Conservation (phyloP, 2,113 vertebrate species). For the Onychostoma macrolepis region DNA sequence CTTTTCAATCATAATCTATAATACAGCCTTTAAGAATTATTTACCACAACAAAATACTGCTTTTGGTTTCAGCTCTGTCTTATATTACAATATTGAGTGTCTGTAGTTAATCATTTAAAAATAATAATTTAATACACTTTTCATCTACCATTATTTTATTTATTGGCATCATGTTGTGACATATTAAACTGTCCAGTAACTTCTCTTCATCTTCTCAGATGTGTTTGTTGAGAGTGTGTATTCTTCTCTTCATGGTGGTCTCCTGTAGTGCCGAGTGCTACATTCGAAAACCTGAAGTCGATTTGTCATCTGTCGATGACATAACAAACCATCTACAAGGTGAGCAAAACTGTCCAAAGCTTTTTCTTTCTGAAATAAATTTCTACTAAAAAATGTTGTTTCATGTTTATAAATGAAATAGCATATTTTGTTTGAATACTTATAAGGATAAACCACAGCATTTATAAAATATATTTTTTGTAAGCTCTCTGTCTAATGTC, state of each 20-base stretch:
- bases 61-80: not conserved
- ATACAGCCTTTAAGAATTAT: not conserved
- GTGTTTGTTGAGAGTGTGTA: not conserved
- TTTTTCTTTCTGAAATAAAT: not conserved
- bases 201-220: not conserved
- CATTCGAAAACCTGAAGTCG: constrained; percentile 1
- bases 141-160: not conserved
- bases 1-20: not conserved
- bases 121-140: not conserved
- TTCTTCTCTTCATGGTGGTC: constrained; percentile 9
- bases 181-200: not conserved
- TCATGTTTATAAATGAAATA: not conserved
- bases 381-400: not conserved
- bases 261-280: constrained; percentile 4
- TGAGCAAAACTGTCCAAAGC: not conserved
- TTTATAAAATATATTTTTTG: not conserved
- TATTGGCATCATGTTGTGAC: not conserved
- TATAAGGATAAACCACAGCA: not conserved
- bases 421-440: not conserved
- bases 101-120: not conserved
- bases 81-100: not conserved
- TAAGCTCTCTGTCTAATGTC: not conserved
- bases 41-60: not conserved
- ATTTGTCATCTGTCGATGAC: not conserved
- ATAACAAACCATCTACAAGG: not conserved